Evolutionary conservation across 2,113 vertebrate genomes (phyloP).

Genomic region (Mus pahari): DNA sequence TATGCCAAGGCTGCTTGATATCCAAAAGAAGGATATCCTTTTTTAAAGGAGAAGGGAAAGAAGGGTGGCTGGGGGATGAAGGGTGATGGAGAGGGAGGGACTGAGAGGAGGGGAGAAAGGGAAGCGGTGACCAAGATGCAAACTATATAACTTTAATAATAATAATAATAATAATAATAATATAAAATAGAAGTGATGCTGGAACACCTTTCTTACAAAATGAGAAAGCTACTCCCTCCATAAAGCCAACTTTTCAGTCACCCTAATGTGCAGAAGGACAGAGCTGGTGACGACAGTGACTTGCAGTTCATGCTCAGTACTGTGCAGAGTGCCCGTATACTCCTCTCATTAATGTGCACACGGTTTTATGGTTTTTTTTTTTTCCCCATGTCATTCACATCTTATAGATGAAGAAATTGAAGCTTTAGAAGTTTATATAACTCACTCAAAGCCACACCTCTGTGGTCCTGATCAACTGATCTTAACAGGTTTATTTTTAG

Average conservation of each 20-base stretch:
- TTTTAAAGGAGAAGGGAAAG: no score
- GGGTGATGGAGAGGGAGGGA: no score
- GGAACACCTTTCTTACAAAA: neutral
- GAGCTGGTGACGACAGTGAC: accelerated
- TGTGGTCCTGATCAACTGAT: neutral
- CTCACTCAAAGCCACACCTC: neutral
- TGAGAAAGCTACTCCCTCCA: neutral
- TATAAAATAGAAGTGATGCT: neutral
- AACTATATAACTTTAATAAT: no score
- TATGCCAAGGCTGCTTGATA: no score
- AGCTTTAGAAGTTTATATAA: neutral
- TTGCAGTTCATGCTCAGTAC: neutral
- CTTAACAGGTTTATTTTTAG: neutral
- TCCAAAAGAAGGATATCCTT: no score
- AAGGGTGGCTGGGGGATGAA: no score
- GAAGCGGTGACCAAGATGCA: no score
- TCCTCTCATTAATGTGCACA: neutral
- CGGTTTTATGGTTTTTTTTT: neutral
- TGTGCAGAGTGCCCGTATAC: accelerated
- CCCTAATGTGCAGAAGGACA: neutral
- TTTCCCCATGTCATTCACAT: neutral
- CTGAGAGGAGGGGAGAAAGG: no score
- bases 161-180: no score
- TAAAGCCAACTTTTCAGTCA: neutral
- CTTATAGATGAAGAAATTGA: neutral